Percentiles rank a stretch among this genome's conserved stretches.
phyloP scores from a whole-genome alignment of 2,797 vertebrate genomes.

The Helostoma temminkii region DNA sequence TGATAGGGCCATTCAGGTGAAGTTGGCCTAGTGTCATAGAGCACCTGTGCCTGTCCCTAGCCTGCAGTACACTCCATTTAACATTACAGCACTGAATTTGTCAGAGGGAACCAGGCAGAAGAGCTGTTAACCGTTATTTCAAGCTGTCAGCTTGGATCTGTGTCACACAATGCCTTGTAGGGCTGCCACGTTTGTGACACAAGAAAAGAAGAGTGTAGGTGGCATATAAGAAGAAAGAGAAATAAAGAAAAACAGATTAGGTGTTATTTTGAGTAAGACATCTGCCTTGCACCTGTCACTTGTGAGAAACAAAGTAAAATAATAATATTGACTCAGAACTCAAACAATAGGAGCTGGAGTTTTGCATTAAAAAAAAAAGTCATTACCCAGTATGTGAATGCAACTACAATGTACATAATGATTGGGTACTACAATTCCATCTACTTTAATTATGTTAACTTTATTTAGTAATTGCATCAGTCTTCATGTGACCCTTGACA shows the following conservation, averaged over 20 bases:
- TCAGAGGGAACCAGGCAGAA: conserved; percentile 66
- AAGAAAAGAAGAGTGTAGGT: conserved; percentile 56
- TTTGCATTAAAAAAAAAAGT: not conserved
- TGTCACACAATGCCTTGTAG: conserved; percentile 67
- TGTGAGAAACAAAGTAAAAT: conserved; percentile 15
- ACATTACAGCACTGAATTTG: conserved; percentile 74
- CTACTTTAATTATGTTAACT: not conserved
- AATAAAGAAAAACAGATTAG: conserved; percentile 34
- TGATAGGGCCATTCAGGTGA: conserved; percentile 51
- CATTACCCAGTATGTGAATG: not conserved
- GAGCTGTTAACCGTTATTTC: conserved; percentile 76
- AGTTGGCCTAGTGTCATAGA: conserved; percentile 57
- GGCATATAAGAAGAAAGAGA: conserved; percentile 37
- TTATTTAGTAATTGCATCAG: not conserved
- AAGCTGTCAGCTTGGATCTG: conserved; percentile 77
- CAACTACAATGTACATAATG: conserved; percentile 1
- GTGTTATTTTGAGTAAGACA: conserved; percentile 29
- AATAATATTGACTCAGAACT: conserved; percentile 8
- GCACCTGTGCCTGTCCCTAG: conserved; percentile 65
- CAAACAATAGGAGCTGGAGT: conserved; percentile 4
- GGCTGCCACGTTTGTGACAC: conserved; percentile 57
- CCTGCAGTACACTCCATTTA: conserved; percentile 75
- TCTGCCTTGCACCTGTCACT: conserved; percentile 24
- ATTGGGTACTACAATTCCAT: not conserved
- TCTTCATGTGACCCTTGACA: not conserved